These are phyloP conservation scores for Chloroceryle amazona DNA, from an alignment of 2,797 vertebrate genomes.

Conservation along the genomic window DNA sequence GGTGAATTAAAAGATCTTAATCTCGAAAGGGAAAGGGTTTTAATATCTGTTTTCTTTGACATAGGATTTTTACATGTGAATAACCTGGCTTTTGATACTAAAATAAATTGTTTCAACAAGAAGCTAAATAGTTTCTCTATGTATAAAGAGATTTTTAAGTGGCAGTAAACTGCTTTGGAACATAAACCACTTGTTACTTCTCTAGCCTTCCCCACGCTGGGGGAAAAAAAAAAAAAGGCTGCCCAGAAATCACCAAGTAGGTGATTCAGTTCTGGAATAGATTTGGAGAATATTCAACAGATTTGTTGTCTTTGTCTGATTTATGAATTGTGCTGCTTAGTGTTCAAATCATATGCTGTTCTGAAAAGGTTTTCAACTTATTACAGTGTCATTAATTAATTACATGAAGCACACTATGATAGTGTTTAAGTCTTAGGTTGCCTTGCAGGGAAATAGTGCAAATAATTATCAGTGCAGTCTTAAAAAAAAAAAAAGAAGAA, in stretches of 20 bases:
- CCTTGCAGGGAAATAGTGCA: slow-evolving; percentile 35
- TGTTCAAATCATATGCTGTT: neutral
- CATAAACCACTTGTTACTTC: neutral
- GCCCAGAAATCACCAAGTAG: neutral
- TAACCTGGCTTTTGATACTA: neutral
- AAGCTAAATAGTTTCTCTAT: neutral
- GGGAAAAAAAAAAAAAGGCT: neutral
- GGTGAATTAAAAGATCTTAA: slow-evolving; percentile 13
- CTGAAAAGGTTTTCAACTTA: slow-evolving; percentile 10
- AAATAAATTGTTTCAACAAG: neutral
- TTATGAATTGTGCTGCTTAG: neutral
- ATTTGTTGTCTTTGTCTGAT: neutral
- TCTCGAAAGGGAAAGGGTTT: neutral
- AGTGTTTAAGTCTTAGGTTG: slow-evolving; percentile 35
- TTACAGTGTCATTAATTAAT: slow-evolving; percentile 1
- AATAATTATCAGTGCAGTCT: neutral
- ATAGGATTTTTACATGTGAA: slow-evolving; percentile 24
- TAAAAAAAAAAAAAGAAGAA: too few relatives aligned
- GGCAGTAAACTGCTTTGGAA: neutral
- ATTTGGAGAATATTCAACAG: neutral
- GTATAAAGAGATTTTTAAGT: neutral
- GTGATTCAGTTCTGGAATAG: neutral
- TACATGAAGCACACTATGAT: slow-evolving; percentile 17
- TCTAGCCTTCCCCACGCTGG: accelerated
- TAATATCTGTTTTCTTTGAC: neutral